phyloP scores from a whole-genome alignment of 2,113 vertebrate species.

The Pao palembangensis region DNA sequence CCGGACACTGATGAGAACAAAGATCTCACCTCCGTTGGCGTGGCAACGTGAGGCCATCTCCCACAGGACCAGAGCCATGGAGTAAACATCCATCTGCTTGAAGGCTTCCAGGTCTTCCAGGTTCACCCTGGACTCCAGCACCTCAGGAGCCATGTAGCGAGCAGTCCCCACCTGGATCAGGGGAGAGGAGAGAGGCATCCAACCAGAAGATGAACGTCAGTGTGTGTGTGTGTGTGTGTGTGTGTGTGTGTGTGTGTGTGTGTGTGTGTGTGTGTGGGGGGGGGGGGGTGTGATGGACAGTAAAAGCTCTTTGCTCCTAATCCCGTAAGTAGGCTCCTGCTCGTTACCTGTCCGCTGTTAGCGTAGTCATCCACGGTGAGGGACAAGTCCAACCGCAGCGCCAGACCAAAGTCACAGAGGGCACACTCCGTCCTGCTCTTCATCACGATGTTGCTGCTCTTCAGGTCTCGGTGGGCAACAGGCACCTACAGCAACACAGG shows the following conservation, averaged over 20 bases:
- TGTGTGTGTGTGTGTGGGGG: no score
- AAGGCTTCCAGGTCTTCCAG: constrained; percentile 90
- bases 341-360: constrained; percentile 83
- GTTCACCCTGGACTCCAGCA: constrained; percentile 89
- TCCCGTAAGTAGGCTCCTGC: no score
- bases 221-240: not conserved
- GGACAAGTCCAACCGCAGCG: constrained; percentile 80
- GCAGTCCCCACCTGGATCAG: constrained; percentile 83
- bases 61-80: constrained; percentile 88
- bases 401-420: constrained; percentile 88
- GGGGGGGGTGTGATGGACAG: no score
- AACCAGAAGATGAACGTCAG: not conserved
- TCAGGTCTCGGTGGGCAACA: constrained; percentile 86
- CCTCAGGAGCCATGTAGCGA: constrained; percentile 91
- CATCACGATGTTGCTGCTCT: constrained; percentile 86
- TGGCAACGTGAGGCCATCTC: constrained; percentile 87
- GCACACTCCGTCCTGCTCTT: constrained; percentile 79
- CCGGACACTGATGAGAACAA: no score
- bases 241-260: not conserved
- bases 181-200: not conserved
- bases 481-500: constrained; percentile 68
- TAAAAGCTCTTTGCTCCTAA: no score
- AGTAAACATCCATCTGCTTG: constrained; percentile 93
- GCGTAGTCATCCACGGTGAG: constrained; percentile 85
- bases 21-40: constrained; percentile 77